Evolutionary conservation across 2,797 vertebrate genomes (phyloP).

Genomic region (Argyrosomus regius): DNA sequence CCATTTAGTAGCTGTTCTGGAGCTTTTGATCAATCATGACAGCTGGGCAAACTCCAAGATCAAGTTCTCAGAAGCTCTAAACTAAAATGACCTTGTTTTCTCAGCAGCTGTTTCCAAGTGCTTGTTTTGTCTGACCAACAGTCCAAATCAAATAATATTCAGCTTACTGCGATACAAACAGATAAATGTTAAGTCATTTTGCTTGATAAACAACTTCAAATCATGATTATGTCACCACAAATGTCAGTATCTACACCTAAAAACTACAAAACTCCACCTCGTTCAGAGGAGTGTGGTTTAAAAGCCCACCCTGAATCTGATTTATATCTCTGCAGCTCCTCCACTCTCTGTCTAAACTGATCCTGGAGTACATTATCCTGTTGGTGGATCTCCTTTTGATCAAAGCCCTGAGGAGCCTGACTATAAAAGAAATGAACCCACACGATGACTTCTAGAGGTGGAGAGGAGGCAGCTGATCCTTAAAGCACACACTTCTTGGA

Average conservation of each 20-base stretch:
- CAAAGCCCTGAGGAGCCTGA: slow-evolving; percentile 1
- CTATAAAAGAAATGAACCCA: slow-evolving; percentile 20
- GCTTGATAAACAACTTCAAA: neutral
- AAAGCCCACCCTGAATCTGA: slow-evolving; percentile 3
- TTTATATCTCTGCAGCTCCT: slow-evolving; percentile 2
- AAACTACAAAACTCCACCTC: neutral
- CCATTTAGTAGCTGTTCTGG: neutral
- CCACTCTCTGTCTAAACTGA: neutral
- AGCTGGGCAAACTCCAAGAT: too few relatives aligned
- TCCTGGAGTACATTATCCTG: slow-evolving; percentile 6
- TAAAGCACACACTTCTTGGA: slow-evolving; percentile 13
- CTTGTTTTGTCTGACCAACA: neutral
- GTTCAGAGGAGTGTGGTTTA: neutral
- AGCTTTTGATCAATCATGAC: neutral
- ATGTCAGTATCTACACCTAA: neutral
- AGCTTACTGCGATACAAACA: neutral
- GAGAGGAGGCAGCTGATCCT: slow-evolving; percentile 1
- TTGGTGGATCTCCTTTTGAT: slow-evolving; percentile 26
- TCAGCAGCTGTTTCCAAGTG: neutral
- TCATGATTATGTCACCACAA: neutral
- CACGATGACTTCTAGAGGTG: neutral
- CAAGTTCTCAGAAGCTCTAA: too few relatives aligned
- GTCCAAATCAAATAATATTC: neutral
- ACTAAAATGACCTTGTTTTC: too few relatives aligned
- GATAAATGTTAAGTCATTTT: neutral